A percentile compares a stretch with the other conserved stretches of the same genome.
phyloP scores from a whole-genome alignment of 2,888 invertebrate species.

The Pharmacophagus antenor region DNA sequence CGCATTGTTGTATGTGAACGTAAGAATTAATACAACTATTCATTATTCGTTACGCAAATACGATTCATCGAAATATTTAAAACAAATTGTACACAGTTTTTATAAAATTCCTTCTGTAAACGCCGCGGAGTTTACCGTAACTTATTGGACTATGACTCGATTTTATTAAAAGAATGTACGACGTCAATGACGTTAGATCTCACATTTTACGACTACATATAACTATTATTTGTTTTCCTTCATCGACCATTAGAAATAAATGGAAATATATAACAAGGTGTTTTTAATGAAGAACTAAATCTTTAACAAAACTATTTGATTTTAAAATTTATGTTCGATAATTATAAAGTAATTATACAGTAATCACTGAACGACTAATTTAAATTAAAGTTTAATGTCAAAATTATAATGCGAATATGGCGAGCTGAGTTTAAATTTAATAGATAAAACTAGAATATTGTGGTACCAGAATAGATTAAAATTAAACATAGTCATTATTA shows the following conservation, averaged over 20 bases:
- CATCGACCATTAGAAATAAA: background rate
- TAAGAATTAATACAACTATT: slow-evolving; percentile 56
- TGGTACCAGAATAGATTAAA: background rate
- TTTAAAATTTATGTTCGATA: background rate
- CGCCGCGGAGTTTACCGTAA: slow-evolving; percentile 11
- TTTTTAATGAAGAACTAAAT: background rate
- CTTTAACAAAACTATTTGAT: background rate
- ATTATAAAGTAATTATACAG: background rate
- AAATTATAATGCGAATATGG: background rate
- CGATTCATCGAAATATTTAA: slow-evolving; percentile 32
- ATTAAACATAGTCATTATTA: background rate
- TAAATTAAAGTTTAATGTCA: background rate
- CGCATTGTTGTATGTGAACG: slow-evolving; percentile 70
- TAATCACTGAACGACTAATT: background rate
- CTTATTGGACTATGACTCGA: slow-evolving; percentile 11
- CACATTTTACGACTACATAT: background rate
- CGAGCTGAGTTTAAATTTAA: background rate
- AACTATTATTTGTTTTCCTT: background rate
- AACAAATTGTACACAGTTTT: slow-evolving; percentile 23
- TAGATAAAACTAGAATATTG: background rate
- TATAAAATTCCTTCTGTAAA: slow-evolving; percentile 17
- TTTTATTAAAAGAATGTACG: background rate
- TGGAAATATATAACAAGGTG: background rate
- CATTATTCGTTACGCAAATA: slow-evolving; percentile 66
- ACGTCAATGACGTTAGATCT: background rate